Percentiles rank a stretch among this genome's conserved stretches.
These are phyloP conservation scores for Adrianichthys oophorus DNA, from an alignment of 2,797 vertebrate species.

Conservation along the genomic window DNA sequence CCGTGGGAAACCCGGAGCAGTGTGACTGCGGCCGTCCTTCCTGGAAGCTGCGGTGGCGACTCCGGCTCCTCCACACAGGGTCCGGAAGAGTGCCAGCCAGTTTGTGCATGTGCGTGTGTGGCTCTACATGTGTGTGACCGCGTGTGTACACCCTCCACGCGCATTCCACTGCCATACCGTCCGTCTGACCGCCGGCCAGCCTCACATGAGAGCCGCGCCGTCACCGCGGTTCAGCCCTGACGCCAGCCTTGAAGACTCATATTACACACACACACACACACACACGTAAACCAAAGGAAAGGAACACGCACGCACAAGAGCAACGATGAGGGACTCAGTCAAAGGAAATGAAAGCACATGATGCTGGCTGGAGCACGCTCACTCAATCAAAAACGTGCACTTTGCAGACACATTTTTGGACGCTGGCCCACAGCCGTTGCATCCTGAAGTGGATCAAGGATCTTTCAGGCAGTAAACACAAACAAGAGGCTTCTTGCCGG, in stretches of 20 bases:
- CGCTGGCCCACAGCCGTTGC: conserved; percentile 71
- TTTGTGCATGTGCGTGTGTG: conserved; percentile 27
- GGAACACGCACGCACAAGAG: conserved; percentile 51
- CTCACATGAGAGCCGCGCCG: conserved; percentile 74
- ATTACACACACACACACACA: conserved; percentile 59
- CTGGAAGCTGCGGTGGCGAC: conserved; percentile 81
- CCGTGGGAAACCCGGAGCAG: conserved; percentile 78
- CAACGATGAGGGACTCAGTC: conserved; percentile 37
- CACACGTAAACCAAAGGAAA: conserved; percentile 23
- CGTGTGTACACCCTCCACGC: conserved; percentile 59
- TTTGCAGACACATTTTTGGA: conserved; percentile 61
- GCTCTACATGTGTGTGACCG: conserved; percentile 25
- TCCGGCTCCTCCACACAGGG: conserved; percentile 67
- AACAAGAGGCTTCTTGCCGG: conserved; percentile 61
- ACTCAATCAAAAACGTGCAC: conserved; percentile 69
- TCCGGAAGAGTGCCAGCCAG: conserved; percentile 69
- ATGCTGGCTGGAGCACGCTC: conserved; percentile 48
- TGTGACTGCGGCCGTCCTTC: conserved; percentile 80
- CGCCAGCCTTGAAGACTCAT: conserved; percentile 69
- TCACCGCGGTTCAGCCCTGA: conserved; percentile 68
- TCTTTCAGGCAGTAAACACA: conserved; percentile 65
- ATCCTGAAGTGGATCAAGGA: conserved; percentile 77
- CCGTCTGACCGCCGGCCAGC: conserved; percentile 67
- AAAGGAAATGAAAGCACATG: conserved; percentile 41
- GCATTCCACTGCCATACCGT: conserved; percentile 74